Base-by-base conservation (phyloP, 2,113 vertebrate species). In the Tautogolabrus adspersus region DNA sequence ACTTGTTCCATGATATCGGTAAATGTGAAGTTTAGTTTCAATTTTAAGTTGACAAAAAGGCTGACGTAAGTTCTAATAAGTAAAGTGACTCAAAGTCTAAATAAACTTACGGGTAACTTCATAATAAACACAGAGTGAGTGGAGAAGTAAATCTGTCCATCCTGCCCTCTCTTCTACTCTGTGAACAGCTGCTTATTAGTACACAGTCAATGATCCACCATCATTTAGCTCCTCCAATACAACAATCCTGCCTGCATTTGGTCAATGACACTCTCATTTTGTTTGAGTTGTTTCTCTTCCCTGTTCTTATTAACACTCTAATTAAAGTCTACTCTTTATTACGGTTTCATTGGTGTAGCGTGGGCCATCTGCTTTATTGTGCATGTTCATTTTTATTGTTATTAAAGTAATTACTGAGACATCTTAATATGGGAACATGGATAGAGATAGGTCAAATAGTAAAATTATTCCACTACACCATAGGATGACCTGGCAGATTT, bases 181-280 rank as follows among this genome's bases (percentile, higher is more conserved):
- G 34, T 69, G 34, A 59, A 61, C 22, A 79, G 30, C 34, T 63
- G 66, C n/a, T 49, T 40, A 9, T 11, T 10, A 63, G 42, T 26
- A 26, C 26, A 26, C 22, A 0, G 37, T 26, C 30, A 72, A 77
- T 82, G 80, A 86, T 47, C 47, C 11, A 21, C 38, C 3, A 46
- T 59, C 34, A 23, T 57, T 42, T 8, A 73, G 23, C 47, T 69
- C 10, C 30, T 59, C 37, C 13, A 72, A 10, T n/a, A 40, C 1
- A 26, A 10, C 38, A 12, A 58, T 74, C 68, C 64, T 75, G 59
- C 56, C 75, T 64, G 3, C 23, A 1, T 10, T n/a, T 26, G 4
- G n/a, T 68, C 62, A 1, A 4, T 65, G 26, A 37, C 57, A 46
- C 52, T 19, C 47, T 54, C 2, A 1, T 6, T 65, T 61, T 56